phyloP scores from a whole-genome alignment of 2,888 invertebrate species.

The Ectropis crepuscularia region DNA sequence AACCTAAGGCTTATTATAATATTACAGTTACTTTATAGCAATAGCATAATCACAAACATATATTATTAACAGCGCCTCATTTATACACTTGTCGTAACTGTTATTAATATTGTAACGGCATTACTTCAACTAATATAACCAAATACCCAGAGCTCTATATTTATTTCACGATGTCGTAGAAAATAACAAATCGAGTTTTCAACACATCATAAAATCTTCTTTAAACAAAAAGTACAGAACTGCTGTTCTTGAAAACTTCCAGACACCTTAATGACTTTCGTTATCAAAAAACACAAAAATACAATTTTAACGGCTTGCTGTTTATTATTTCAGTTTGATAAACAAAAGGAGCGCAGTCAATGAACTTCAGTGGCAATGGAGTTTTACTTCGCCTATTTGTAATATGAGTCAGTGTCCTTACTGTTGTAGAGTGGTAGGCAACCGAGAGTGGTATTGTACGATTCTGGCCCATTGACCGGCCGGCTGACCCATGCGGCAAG shows the following conservation, averaged over 20 bases:
- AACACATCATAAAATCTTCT: no score
- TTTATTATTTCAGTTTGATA: constrained; percentile 21
- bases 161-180: no score
- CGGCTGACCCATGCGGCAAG: constrained; percentile 72
- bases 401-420: constrained; percentile 34
- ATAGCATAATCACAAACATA: no score
- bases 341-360: constrained; percentile 19
- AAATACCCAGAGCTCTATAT: not conserved
- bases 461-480: constrained; percentile 71
- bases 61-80: no score
- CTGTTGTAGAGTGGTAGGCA: constrained; percentile 41
- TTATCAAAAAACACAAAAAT: not conserved
- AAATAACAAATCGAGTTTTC: no score
- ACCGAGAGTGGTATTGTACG: constrained; percentile 63
- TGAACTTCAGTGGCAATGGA: constrained; percentile 8
- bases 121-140: not conserved
- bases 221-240: no score
- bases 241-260: no score
- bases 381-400: constrained; percentile 11
- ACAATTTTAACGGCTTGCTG: not conserved
- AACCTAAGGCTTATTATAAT: no score
- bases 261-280: constrained; percentile 3
- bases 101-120: no score
- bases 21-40: no score
- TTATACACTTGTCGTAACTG: no score